Percentiles rank a stretch among this genome's conserved stretches.
Conservation (phyloP, 2,888 invertebrate species). For the Scelioninae gen. 1 region DNA sequence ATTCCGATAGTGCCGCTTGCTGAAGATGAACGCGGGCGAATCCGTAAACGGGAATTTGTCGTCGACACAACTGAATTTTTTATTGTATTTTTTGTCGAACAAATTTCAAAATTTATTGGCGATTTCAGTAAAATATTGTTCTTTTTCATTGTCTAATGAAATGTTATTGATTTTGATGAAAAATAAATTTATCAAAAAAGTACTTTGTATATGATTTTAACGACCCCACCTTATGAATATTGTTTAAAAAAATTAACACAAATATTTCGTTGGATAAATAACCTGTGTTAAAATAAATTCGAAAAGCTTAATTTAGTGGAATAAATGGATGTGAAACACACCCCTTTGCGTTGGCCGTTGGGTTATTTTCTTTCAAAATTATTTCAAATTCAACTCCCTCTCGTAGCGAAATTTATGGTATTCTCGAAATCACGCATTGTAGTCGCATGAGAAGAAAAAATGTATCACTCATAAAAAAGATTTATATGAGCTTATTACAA, state of each 20-base stretch:
- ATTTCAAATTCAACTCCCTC: slow-evolving; percentile 27
- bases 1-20: slow-evolving; percentile 22
- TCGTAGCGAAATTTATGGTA: slow-evolving; percentile 18
- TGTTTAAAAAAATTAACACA: too few relatives aligned
- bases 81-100: background rate
- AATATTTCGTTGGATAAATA: too few relatives aligned
- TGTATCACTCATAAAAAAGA: slow-evolving; percentile 28
- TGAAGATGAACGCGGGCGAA: slow-evolving; percentile 7
- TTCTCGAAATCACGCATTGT: slow-evolving; percentile 30
- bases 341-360: slow-evolving; percentile 6
- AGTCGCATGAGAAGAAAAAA: slow-evolving; percentile 4
- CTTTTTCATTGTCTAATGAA: too few relatives aligned
- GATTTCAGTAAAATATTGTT: too few relatives aligned
- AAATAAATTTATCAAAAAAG: too few relatives aligned
- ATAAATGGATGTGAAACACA: background rate
- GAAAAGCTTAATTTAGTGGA: too few relatives aligned
- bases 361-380: slow-evolving; percentile 8
- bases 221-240: too few relatives aligned
- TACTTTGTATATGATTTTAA: too few relatives aligned
- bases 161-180: too few relatives aligned
- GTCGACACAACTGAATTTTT: background rate
- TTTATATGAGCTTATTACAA: slow-evolving; percentile 12
- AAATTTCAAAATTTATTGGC: too few relatives aligned
- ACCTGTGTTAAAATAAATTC: too few relatives aligned
- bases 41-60: slow-evolving; percentile 4